These are phyloP conservation scores for Triplophysa yarkandensis DNA, from an alignment of 2,797 vertebrate genomes.

Conservation along the genomic window DNA sequence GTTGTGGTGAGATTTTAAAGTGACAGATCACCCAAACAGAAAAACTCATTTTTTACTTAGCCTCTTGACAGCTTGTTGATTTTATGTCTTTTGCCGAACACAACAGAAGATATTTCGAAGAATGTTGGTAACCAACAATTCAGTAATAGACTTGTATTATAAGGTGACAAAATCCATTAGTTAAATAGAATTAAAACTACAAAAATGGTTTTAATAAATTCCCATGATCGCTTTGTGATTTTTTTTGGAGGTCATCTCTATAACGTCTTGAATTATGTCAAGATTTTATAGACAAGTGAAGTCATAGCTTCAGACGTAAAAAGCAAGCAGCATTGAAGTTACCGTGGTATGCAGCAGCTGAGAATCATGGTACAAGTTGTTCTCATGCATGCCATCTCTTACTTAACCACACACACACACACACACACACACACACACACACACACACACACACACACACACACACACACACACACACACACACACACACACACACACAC, in stretches of 20 bases:
- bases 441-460: neutral
- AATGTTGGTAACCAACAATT: too few relatives aligned
- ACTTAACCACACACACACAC: conserved; percentile 18
- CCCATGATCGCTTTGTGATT: neutral
- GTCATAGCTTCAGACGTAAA: conserved; percentile 41
- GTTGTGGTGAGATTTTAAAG: too few relatives aligned
- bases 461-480: conserved; percentile 6
- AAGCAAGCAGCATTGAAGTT: conserved; percentile 31
- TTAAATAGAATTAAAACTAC: too few relatives aligned
- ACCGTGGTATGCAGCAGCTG: conserved; percentile 54
- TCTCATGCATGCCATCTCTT: conserved; percentile 41
- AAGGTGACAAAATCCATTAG: too few relatives aligned
- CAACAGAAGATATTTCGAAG: too few relatives aligned
- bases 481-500: neutral
- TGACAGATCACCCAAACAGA: too few relatives aligned
- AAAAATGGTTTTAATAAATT: neutral
- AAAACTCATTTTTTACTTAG: too few relatives aligned
- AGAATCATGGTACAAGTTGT: conserved; percentile 48
- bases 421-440: conserved; percentile 4
- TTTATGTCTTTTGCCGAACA: too few relatives aligned
- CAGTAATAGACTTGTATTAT: too few relatives aligned
- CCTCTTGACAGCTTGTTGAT: too few relatives aligned
- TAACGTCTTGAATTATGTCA: neutral
- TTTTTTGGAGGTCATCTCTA: too few relatives aligned
- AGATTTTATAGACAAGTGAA: conserved; percentile 27